Percentiles rank a stretch among this genome's conserved stretches.
These are phyloP conservation scores for Dendropsophus ebraccatus DNA, from an alignment of 2,113 vertebrate species.

Conservation along the genomic window DNA sequence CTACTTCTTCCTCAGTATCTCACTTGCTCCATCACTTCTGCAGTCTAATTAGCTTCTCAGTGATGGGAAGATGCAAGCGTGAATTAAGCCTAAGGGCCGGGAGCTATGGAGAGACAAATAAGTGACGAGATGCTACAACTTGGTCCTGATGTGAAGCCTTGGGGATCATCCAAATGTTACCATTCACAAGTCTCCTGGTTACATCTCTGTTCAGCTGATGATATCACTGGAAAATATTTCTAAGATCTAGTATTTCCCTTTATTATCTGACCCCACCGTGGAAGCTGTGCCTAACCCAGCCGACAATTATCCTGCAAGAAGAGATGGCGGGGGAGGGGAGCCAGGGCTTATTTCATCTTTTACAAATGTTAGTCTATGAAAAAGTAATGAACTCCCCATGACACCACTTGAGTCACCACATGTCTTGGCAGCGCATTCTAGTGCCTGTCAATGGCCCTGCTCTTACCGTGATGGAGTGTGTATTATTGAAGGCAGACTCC, in stretches of 20 bases:
- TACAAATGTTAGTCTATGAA: slow-evolving; percentile 38
- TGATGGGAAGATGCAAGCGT: neutral
- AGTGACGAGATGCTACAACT: neutral
- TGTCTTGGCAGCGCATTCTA: neutral
- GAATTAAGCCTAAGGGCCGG: neutral
- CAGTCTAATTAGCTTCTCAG: slow-evolving; percentile 13
- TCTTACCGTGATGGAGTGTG: neutral
- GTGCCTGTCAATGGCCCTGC: neutral
- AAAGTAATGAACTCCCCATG: slow-evolving; percentile 7
- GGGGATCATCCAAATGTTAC: neutral
- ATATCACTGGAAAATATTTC: neutral
- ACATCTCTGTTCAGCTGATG: neutral
- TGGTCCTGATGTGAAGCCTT: neutral
- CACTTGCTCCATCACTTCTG: neutral
- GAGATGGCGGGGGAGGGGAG: neutral
- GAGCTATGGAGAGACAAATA: slow-evolving; percentile 6
- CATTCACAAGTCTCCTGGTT: neutral
- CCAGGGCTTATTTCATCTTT: slow-evolving; percentile 15
- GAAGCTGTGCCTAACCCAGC: too few species aligned
- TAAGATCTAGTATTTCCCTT: neutral
- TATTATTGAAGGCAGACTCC: neutral
- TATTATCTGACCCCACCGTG: neutral
- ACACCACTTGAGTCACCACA: slow-evolving; percentile 21
- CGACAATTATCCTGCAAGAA: neutral
- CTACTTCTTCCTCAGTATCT: neutral